Evolutionary conservation across 2,797 vertebrate genomes (phyloP), one percentile per base, ranked within the genome.

Genomic region (Neosalanx taihuensis): DNA sequence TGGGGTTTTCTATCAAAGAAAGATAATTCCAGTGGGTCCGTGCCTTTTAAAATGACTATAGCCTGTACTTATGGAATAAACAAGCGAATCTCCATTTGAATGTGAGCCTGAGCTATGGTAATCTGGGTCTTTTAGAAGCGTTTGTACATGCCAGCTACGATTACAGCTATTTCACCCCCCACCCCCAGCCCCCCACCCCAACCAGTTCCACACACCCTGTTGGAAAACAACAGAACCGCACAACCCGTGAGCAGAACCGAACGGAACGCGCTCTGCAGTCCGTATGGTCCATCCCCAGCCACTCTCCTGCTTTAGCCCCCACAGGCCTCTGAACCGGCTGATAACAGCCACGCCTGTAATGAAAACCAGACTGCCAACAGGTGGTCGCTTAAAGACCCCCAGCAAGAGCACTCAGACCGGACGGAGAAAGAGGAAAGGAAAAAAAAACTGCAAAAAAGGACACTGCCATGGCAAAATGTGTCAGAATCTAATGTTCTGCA

Each of bases 401-500:
- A 95, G 94, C 93, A 93, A 94, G 92, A 94, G 95, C 94, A 96
- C 95, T 97, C 88, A 69, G 93, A 92, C 94, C 93, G 93, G 82
- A 64, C 71, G 56, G 67, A 49, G 70, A 84, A 13, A 60, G 20
- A 31, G 64, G 67, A 71, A 56, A 67, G 57, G 70, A 84, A 85
- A 58, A 64, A 37, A 46, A 26, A 26, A 26, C 23, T 26, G 23
- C 23, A 26, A 26, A 64, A 15, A 17, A 65, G 86, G 87, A 94
- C 93, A 91, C 94, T 83, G 93, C 91, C 90, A 91, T 87, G 89
- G 90, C 93, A 92, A 93, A 94, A 94, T 95, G 97, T 96, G 97
- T 97, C 96, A 96, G 96, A 98, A 96, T 95, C 95, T 96, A 97
- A 98, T 98, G 97, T 99, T 98, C 97, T 94, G 91, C 94, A 93